Evolutionary conservation across 2,888 invertebrate species (phyloP).

Genomic region (Cistogaster globosa): DNA sequence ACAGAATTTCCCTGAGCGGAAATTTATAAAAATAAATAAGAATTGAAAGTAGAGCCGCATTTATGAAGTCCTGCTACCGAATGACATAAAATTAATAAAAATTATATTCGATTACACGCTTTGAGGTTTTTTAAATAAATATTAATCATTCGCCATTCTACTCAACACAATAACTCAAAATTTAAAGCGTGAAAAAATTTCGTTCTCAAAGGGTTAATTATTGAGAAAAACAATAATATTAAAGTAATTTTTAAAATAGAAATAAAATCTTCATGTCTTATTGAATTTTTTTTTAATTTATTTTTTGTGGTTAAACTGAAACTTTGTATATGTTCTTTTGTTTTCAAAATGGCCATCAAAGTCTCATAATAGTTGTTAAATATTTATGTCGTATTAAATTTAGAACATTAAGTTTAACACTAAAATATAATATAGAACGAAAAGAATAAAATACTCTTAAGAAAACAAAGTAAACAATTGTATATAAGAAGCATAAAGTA

Average conservation of each 20-base stretch:
- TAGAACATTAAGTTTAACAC: not conserved
- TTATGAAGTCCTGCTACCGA: too few relatives aligned
- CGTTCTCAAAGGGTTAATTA: not conserved
- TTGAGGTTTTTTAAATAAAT: not conserved
- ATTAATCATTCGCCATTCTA: not conserved
- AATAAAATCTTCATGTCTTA: conserved; percentile 29
- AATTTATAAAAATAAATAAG: too few relatives aligned
- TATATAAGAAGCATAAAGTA: not conserved
- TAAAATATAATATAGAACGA: conserved; percentile 11
- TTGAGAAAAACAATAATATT: not conserved
- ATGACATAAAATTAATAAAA: too few relatives aligned
- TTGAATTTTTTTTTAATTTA: not conserved
- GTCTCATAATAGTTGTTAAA: too few relatives aligned
- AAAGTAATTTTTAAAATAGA: conserved; percentile 9
- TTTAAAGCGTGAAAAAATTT: not conserved
- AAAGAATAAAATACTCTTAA: not conserved
- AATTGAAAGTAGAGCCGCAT: too few relatives aligned
- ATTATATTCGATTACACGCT: not conserved
- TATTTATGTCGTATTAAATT: not conserved
- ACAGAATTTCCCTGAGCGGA: too few relatives aligned
- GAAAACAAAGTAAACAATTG: not conserved
- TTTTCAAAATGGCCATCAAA: conserved; percentile 29
- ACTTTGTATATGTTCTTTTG: conserved; percentile 6
- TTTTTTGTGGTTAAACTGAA: conserved; percentile 30
- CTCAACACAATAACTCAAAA: too few relatives aligned